Base-by-base conservation (phyloP, 2,113 vertebrate genomes). In the Morone saxatilis region DNA sequence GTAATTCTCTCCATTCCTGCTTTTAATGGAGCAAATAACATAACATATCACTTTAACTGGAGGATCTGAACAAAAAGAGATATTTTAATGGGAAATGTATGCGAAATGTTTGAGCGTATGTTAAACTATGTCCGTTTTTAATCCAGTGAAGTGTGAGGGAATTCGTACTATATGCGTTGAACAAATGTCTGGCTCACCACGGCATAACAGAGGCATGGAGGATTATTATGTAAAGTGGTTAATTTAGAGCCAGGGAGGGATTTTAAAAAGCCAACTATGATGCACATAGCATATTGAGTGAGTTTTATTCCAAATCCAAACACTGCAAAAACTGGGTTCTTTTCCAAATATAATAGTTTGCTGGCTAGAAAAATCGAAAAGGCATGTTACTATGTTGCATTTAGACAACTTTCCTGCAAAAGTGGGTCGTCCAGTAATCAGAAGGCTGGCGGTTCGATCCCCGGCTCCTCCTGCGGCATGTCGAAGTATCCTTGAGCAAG, bases 141-240 rank as follows among this genome's bases (percentile, higher is more conserved):
- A 31, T n/a, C 7, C 57, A 31, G 61, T 8, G 14, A 40, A n/a
- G 60, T 47, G 47, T 31, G 51, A 47, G 13, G 25, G 3, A 19
- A 43, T 50, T 69, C 1, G 7, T 5, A 14, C 38, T 43, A 51
- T 51, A 17, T 25, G 51, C 36, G 20, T 71, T 54, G 74, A 85
- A 71, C 63, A 83, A 73, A 81, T 73, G 56, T 65, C 25, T 84
- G 88, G 72, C 74, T 82, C 50, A 16, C 50, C 50, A n/a, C 75
- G 59, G 4, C 45, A 22, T 43, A 67, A 76, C 70, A 38, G 83
- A 56, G 76, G 80, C 79, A 11, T 60, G 4, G 31, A 86, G 76
- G 81, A 60, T 78, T 61, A 20, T 89, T 88, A 89, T 71, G 83
- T 89, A 86, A 92, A 50, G 53, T 38, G 75, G 71, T 80, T 80